These are phyloP conservation scores for Hemibagrus guttatus DNA, from an alignment of 2,797 vertebrate species.

Conservation along the genomic window DNA sequence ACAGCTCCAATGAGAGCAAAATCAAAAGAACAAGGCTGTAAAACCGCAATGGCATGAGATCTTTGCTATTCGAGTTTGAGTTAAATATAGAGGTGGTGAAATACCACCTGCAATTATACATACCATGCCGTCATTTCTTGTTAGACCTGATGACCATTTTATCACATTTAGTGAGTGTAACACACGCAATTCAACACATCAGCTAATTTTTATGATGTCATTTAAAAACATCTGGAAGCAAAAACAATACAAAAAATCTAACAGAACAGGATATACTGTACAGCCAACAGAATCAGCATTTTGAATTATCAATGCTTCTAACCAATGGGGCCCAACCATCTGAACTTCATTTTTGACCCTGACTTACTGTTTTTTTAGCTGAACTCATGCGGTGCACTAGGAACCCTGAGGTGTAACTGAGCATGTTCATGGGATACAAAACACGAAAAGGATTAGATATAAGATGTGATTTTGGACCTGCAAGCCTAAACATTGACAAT, in stretches of 20 bases:
- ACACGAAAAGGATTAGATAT: not conserved
- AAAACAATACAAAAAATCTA: not conserved
- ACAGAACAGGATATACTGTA: not conserved
- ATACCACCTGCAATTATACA: slow-evolving; percentile 16
- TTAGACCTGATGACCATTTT: not conserved
- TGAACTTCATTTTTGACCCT: not conserved
- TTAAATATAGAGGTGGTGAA: slow-evolving; percentile 16
- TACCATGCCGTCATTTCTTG: not conserved
- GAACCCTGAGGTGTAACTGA: not conserved
- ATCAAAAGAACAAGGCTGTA: slow-evolving; percentile 12
- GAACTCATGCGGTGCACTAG: not conserved
- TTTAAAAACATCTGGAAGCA: not conserved
- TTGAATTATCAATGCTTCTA: not conserved
- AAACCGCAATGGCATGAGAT: slow-evolving; percentile 5
- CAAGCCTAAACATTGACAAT: not conserved
- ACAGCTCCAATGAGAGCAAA: not conserved
- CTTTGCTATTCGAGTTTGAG: not conserved
- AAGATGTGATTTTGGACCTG: not conserved
- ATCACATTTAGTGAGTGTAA: not conserved
- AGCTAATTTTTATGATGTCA: not conserved
- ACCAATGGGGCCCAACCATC: not conserved
- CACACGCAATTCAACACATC: slow-evolving; percentile 12
- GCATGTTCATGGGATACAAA: not conserved
- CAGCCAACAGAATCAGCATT: not conserved
- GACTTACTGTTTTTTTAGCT: not conserved